Base-by-base conservation (phyloP, 2,113 vertebrate genomes). In the Rynchops niger region DNA sequence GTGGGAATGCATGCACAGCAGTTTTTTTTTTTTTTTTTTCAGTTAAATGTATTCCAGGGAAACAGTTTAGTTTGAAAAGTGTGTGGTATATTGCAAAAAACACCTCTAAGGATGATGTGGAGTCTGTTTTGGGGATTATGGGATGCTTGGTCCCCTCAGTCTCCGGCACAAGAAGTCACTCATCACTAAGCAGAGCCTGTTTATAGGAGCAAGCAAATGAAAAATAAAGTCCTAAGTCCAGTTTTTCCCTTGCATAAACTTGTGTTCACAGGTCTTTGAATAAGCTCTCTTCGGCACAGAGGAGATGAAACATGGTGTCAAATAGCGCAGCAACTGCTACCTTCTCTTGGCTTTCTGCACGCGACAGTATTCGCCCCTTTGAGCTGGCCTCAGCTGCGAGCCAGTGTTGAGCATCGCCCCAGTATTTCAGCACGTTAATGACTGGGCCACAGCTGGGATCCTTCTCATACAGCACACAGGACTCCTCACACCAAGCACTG, bases 271-370 rank as follows among this genome's bases (percentile, higher is more conserved):
- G 58, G 34, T 45, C 22, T 73, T 56, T 6, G 26, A 56, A 0
- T 7, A 40, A 69, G 63, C 12, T 76, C 82, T n/a, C 86, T 90
- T 93, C 79, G 83, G 93, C 92, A 96, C 93, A 95, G 90, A 95
- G 93, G 86, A 96, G 81, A 69, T 49, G 63, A 67, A 47, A 42
- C 0, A 5, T 0, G 36, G 67, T 42, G 56, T n/a, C 77, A 13
- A 66, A 62, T 12, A 59, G 82, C 40, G 5, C 30, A 72, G 93
- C 81, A 59, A 9, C 29, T 1, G 2, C 27, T 62, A 30, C 6
- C 74, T 52, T 9, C 45, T 17, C 52, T 20, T 36, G 79, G 58
- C 81, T 52, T 40, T 63, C 90, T 43, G 65, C 40, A 7, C 2
- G 42, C 38, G 45, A 1, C 72, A 36, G 40, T 1, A 32, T 4